Evolutionary conservation across 2,888 invertebrate genomes (phyloP).

Genomic region (Idaea straminata): DNA sequence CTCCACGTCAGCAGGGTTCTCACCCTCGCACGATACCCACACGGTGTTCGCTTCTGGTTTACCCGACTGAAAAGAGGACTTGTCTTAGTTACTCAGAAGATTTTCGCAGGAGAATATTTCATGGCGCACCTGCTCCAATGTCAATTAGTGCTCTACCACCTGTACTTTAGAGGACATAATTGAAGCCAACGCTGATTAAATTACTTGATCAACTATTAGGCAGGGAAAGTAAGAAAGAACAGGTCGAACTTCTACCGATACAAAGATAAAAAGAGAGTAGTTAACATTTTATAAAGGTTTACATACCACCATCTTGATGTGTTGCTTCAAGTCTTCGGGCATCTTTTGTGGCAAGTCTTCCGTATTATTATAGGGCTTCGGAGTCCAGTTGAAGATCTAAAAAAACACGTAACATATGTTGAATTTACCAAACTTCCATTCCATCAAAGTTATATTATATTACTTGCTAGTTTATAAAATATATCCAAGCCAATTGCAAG

Average conservation of each 20-base stretch:
- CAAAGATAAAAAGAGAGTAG: neutral
- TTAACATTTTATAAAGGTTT: slow-evolving; percentile 8
- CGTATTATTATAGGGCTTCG: slow-evolving; percentile 87
- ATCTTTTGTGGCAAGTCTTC: slow-evolving; percentile 85
- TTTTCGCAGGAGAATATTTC: no score
- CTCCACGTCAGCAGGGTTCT: slow-evolving; percentile 95
- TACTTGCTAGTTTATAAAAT: no score
- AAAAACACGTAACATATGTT: slow-evolving; percentile 21
- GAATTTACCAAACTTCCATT: neutral
- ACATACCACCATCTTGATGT: slow-evolving; percentile 80
- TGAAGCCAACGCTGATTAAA: no score
- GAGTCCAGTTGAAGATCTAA: slow-evolving; percentile 94
- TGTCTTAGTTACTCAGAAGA: no score
- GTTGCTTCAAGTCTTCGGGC: slow-evolving; percentile 87
- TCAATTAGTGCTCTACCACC: no score
- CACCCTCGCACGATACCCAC: slow-evolving; percentile 96
- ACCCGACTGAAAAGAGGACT: slow-evolving; percentile 49
- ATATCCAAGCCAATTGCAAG: no score
- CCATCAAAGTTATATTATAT: slow-evolving; percentile 15
- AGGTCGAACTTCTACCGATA: no score
- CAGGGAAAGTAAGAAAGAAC: no score
- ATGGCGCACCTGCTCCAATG: no score
- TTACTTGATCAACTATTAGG: no score
- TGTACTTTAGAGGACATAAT: no score
- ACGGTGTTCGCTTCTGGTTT: slow-evolving; percentile 83